These are phyloP conservation scores for Macropodus opercularis DNA, from an alignment of 2,797 vertebrate genomes.

Conservation along the genomic window DNA sequence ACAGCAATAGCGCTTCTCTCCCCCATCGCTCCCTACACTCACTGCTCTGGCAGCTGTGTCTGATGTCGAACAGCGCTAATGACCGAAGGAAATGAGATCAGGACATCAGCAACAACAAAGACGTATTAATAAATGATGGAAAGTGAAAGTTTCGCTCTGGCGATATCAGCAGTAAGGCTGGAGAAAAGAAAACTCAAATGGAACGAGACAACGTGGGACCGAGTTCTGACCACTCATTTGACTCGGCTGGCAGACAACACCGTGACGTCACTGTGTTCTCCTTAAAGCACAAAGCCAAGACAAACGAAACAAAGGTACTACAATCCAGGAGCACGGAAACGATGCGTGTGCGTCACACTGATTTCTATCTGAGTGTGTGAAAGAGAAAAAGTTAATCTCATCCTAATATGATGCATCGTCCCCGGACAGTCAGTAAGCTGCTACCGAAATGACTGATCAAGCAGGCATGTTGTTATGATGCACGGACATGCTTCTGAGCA, in stretches of 20 bases:
- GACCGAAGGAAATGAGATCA: constrained; percentile 77
- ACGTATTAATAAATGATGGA: constrained; percentile 72
- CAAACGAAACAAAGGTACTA: constrained; percentile 10
- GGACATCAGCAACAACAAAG: constrained; percentile 71
- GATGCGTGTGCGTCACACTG: constrained; percentile 1
- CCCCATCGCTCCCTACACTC: constrained; percentile 23
- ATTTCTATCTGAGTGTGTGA: constrained; percentile 22
- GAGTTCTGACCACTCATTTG: constrained; percentile 28
- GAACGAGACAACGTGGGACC: constrained; percentile 27
- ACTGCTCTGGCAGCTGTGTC: constrained; percentile 58
- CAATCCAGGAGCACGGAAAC: constrained; percentile 17
- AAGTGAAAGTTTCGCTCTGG: constrained; percentile 62
- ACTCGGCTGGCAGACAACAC: constrained; percentile 40
- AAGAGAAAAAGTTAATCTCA: constrained; percentile 25
- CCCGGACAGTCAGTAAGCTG: constrained; percentile 23
- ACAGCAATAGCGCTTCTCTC: constrained; percentile 49
- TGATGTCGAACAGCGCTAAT: constrained; percentile 75
- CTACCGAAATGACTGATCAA: constrained; percentile 28
- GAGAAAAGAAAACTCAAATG: constrained; percentile 33
- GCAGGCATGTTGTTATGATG: too few relatives aligned
- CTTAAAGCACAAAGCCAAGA: background rate
- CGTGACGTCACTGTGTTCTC: constrained; percentile 34
- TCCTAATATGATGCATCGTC: constrained; percentile 34
- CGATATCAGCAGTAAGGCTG: constrained; percentile 42
- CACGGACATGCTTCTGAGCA: constrained; percentile 2